Evolutionary conservation across 2,113 vertebrate species (phyloP), one percentile per base, ranked within the genome.

Genomic region (Esox niger): DNA sequence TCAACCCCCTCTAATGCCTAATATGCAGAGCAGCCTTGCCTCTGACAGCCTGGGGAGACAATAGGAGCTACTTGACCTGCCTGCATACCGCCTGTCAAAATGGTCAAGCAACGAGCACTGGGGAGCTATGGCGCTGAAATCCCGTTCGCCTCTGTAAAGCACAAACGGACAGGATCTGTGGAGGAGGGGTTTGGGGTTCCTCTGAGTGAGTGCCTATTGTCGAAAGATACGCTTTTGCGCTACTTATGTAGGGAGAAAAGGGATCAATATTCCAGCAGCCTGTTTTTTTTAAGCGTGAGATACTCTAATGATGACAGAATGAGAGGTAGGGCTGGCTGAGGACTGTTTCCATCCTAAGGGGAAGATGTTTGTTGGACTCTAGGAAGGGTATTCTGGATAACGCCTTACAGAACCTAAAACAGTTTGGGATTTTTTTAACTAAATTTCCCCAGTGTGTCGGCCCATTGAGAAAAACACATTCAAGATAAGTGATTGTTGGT

Each of bases 131-230:
- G 73, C 26, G 43, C 62, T n/a, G 58, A 67, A 77, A 82, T 80
- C 49, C 66, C 46, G 79, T 43, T 68, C 46, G 68, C 78, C 85
- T 82, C 80, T 85, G 81, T 81, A 86, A 79, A 81, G 75, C 84
- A 60, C 87, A 81, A 8, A 60, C 56, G 74, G 59, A 66, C 66
- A 81, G 86, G 76, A 83, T 86, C 79, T 65, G 77, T 75, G 81
- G 79, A 4, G 68, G 70, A 67, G 63, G 43, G 62, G 75, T 68
- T 60, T 64, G 59, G 54, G 9, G 64, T 71, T 78, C 5, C 56
- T 81, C 64, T 75, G 74, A 38, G 82, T 77, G 82, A 78, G 79
- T 80, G 83, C 82, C 84, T 82, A 79, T 91, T 88, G 89, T 89
- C 84, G 61, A 49, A 32, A 62, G 31, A 69, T 70, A 76, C 62